Conservation (phyloP, 2,113 vertebrate species). For the Calyptommatus sinebrachiatus region DNA sequence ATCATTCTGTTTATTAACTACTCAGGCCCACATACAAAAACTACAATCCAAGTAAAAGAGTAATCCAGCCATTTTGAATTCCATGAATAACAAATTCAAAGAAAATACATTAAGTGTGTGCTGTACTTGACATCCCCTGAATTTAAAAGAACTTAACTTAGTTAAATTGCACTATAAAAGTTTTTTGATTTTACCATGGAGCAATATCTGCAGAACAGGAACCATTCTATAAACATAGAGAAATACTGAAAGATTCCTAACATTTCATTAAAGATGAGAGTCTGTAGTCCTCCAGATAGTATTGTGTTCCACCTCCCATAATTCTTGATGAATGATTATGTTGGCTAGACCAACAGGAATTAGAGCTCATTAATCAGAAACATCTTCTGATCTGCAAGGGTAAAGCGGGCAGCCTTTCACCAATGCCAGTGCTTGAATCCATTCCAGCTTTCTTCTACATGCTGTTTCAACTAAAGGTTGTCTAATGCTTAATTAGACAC, state of each 20-base stretch:
- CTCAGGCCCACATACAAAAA: background rate
- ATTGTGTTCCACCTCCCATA: background rate
- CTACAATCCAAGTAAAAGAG: conserved; percentile 21
- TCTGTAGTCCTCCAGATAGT: background rate
- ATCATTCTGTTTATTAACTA: conserved; percentile 53
- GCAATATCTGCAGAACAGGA: background rate
- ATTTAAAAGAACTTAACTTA: background rate
- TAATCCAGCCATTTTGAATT: background rate
- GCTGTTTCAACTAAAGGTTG: too few species aligned
- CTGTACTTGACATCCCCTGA: background rate
- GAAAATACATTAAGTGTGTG: background rate
- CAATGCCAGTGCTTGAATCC: too few species aligned
- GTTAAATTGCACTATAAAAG: background rate
- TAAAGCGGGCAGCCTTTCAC: too few species aligned
- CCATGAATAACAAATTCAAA: background rate
- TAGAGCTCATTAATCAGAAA: background rate
- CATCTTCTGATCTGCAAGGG: too few species aligned
- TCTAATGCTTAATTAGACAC: too few species aligned
- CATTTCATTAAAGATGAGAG: background rate
- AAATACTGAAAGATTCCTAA: background rate
- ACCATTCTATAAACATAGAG: background rate
- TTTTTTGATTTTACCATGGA: background rate
- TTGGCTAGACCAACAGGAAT: background rate
- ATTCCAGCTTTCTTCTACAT: too few species aligned
- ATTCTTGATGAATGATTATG: background rate